phyloP scores from a whole-genome alignment of 2,888 invertebrate genomes.

The Diarsia dahlii region DNA sequence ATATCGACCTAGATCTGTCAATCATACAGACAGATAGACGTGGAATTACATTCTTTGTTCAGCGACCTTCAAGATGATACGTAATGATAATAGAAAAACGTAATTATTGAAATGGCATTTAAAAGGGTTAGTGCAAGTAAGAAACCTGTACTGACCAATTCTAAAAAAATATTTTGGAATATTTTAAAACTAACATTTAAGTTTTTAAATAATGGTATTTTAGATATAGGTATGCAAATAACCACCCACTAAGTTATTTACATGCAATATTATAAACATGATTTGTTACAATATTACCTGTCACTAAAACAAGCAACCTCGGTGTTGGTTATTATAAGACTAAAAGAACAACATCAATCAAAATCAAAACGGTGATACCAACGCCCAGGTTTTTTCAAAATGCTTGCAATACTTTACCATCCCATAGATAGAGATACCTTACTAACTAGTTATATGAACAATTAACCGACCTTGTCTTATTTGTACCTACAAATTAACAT shows the following conservation, averaged over 20 bases:
- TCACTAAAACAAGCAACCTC: slow-evolving; percentile 25
- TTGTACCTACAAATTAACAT: slow-evolving; percentile 39
- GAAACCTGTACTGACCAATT: too few relatives aligned
- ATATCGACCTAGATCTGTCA: slow-evolving; percentile 79
- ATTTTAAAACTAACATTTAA: background rate
- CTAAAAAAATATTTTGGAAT: background rate
- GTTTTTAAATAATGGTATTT: background rate
- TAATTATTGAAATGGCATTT: background rate
- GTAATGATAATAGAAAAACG: slow-evolving; percentile 68
- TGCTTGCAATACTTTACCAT: background rate
- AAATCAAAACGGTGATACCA: slow-evolving; percentile 31
- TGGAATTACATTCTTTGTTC: slow-evolving; percentile 67
- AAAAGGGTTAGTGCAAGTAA: background rate
- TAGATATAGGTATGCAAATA: slow-evolving; percentile 1
- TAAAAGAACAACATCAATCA: slow-evolving; percentile 30
- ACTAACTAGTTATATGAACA: background rate
- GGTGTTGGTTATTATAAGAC: background rate
- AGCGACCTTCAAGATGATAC: slow-evolving; percentile 78
- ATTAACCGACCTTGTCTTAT: slow-evolving; percentile 42
- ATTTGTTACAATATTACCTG: slow-evolving; percentile 32
- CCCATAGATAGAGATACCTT: background rate
- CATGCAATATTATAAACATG: slow-evolving; percentile 8
- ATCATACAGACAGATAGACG: slow-evolving; percentile 69
- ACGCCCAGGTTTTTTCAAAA: slow-evolving; percentile 42
- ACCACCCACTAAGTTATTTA: slow-evolving; percentile 33